phyloP scores from a whole-genome alignment of 2,113 vertebrate species.

The Riparia riparia region DNA sequence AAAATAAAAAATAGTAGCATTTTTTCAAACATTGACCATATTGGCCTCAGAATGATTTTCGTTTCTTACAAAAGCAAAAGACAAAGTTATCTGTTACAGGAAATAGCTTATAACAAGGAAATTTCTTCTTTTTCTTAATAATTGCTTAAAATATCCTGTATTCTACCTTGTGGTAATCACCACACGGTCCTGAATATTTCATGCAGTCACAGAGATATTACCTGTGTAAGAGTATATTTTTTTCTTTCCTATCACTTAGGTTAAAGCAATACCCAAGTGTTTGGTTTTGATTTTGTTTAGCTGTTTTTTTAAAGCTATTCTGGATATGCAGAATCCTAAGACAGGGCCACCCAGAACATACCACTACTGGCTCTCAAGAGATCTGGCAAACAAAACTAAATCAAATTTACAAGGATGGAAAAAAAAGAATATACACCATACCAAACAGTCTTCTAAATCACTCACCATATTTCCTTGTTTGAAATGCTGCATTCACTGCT shows the following conservation, averaged over 20 bases:
- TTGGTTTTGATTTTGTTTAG: not conserved
- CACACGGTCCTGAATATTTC: not conserved
- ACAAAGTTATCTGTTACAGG: not conserved
- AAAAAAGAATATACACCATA: not conserved
- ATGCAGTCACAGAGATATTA: not conserved
- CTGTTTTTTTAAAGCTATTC: not conserved
- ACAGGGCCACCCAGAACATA: conserved; percentile 35
- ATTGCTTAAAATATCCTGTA: not conserved
- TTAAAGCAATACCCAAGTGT: not conserved
- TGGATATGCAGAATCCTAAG: conserved; percentile 32
- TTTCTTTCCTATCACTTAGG: not conserved
- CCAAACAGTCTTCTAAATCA: not conserved
- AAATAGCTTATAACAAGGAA: not conserved
- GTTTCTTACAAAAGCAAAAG: not conserved
- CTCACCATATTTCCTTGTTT: not conserved
- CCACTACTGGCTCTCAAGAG: conserved; percentile 16
- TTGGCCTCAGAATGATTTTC: not conserved
- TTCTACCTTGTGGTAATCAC: not conserved
- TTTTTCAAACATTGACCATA: not conserved
- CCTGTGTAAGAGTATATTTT: not conserved
- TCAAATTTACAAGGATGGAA: conserved; percentile 1
- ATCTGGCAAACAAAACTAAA: not conserved
- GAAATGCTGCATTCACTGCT: not conserved
- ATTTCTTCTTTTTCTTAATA: not conserved
- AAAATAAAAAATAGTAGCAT: not conserved